Percentiles rank a stretch among this genome's conserved stretches.
These are phyloP conservation scores for Mellivora capensis DNA, from an alignment of 2,113 vertebrate species.

Conservation along the genomic window DNA sequence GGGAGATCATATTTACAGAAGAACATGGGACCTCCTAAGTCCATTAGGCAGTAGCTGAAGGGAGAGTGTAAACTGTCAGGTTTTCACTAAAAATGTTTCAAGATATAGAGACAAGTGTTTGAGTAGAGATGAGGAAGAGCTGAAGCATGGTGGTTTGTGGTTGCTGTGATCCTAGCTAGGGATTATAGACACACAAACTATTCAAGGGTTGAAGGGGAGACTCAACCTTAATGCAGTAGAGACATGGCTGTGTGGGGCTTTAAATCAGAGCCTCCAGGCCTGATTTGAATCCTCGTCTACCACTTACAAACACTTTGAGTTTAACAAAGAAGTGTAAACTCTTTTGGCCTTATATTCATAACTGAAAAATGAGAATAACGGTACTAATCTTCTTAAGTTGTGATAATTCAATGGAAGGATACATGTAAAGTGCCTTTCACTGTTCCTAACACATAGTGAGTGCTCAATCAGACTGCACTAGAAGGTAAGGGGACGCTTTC, in stretches of 20 bases:
- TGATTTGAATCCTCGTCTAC: not conserved
- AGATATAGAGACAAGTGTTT: not conserved
- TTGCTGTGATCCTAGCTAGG: not conserved
- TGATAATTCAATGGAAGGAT: not conserved
- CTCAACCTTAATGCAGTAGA: not conserved
- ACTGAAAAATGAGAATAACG: not conserved
- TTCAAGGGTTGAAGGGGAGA: not conserved
- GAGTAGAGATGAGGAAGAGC: not conserved
- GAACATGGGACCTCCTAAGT: not conserved
- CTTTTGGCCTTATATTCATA: not conserved
- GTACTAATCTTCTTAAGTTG: not conserved
- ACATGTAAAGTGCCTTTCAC: not conserved
- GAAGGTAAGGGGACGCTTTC: not conserved
- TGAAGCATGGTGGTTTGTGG: not conserved
- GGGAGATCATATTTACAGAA: not conserved
- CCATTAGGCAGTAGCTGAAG: not conserved
- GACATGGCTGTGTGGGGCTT: not conserved
- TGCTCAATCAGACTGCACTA: not conserved
- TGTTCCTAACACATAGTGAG: not conserved
- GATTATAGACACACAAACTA: not conserved
- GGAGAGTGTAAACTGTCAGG: not conserved
- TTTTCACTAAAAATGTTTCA: not conserved
- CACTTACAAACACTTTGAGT: not conserved
- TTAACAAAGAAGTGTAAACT: not conserved
- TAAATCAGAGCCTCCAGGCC: not conserved